These are phyloP conservation scores for Nebria salina DNA, from an alignment of 2,888 invertebrate species.

Conservation along the genomic window DNA sequence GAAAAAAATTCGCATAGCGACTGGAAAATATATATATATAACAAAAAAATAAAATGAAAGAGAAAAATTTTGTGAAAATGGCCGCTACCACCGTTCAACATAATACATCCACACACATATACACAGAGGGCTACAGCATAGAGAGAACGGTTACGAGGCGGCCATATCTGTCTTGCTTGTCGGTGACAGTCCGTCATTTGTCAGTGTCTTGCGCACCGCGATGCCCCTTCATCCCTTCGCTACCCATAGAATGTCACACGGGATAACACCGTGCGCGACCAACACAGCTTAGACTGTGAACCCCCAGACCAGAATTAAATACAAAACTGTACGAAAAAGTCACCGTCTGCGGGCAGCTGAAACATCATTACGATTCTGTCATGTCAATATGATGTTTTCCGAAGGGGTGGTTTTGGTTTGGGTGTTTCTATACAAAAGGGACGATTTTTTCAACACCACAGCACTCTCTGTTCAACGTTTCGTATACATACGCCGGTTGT, in stretches of 20 bases:
- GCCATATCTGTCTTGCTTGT: constrained; percentile 67
- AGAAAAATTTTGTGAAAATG: constrained; percentile 60
- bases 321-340: constrained; percentile 32
- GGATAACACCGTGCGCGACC: constrained; percentile 61
- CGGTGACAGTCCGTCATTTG: constrained; percentile 67
- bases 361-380: constrained; percentile 65
- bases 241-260: constrained; percentile 61
- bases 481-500: constrained; percentile 6
- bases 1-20: constrained; percentile 48
- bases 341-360: constrained; percentile 59
- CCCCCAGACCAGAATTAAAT: constrained; percentile 21
- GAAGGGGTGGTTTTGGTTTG: constrained; percentile 60
- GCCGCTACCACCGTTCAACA: constrained; percentile 56
- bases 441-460: constrained; percentile 54
- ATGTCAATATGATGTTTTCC: constrained; percentile 63
- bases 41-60: constrained; percentile 31
- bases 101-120: constrained; percentile 56
- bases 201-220: constrained; percentile 65
- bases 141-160: constrained; percentile 61
- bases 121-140: constrained; percentile 53
- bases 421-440: constrained; percentile 60
- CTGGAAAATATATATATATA: constrained; percentile 40
- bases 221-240: constrained; percentile 47
- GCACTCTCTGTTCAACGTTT: background rate
- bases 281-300: constrained; percentile 57